Base-by-base conservation (phyloP, 2,797 vertebrate species). In the Tamandua tetradactyla region DNA sequence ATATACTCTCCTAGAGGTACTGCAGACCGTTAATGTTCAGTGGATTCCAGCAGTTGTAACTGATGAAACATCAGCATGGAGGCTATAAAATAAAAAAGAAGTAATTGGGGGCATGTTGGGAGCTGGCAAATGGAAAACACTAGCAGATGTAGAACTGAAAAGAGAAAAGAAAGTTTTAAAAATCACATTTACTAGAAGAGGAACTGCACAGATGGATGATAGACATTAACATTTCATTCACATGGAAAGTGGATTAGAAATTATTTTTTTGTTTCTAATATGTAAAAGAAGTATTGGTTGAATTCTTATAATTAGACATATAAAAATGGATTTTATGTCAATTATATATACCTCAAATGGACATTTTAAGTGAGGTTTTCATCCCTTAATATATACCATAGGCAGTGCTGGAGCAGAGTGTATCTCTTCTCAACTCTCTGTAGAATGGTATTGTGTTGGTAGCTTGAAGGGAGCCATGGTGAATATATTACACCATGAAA, bases 51-150 rank as follows among this genome's bases (percentile, higher is more conserved):
- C 80, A 12, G 68, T 85, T 94, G 74, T 61, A 90, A 95, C 97
- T 96, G 95, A 92, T 52, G 87, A 94, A 94, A 95, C 95, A 97
- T 79, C 95, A 97, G 93, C 84, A 97, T 97, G 69, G 91, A 68
- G 83, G 82, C 90, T 96, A 68, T 32, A 49, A 78, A 94, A 76
- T 96, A 96, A 96, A 97, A 93, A 76, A 97, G 94, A 95, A 96
- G 94, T 95, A 97, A 89, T 75, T 94, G 96, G 94, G 59, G 93
- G 97, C 82, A 95, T 97, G 78, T 85, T 95, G 88, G 75, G 66
- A 97, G 79, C 93, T 93, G 76, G 79, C 95, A 97, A 96, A 42
- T 94, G 69, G 93, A 95, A 97, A 97, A 83, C 79, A 87, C 96
- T 30, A 69, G 83, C 79, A 94, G 83, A 75, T 94, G 84, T 59